Percentiles rank a stretch among this genome's conserved stretches.
Evolutionary conservation across 2,797 vertebrate genomes (phyloP).

Genomic region (Macroramphosus scolopax): DNA sequence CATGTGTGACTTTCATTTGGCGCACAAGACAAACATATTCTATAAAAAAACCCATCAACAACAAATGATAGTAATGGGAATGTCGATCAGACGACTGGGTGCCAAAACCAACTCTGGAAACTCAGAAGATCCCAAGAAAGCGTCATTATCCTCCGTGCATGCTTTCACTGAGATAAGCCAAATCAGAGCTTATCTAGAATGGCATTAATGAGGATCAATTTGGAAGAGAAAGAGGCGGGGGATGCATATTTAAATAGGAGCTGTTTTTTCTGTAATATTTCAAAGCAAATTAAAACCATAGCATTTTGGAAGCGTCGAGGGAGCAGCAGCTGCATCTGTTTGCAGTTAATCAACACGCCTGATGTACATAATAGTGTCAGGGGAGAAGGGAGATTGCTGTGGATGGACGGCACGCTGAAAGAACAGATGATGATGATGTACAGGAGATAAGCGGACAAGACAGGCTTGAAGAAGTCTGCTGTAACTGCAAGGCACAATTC

Average conservation of each 20-base stretch:
- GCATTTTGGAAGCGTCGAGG: constrained; percentile 19
- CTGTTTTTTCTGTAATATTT: constrained; percentile 54
- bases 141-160: constrained; percentile 45
- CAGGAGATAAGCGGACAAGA: constrained; percentile 20
- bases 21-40: too few relatives aligned
- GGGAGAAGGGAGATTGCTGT: too few relatives aligned
- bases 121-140: too few relatives aligned
- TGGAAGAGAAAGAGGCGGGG: constrained; percentile 57
- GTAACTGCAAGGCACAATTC: constrained; percentile 24
- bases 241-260: constrained; percentile 59
- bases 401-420: too few relatives aligned
- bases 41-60: too few relatives aligned
- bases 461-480: constrained; percentile 39
- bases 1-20: too few relatives aligned
- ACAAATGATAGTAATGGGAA: too few relatives aligned
- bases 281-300: too few relatives aligned
- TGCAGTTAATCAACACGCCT: constrained; percentile 30
- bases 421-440: too few relatives aligned
- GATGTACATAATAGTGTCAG: too few relatives aligned
- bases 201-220: constrained; percentile 68
- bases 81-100: constrained; percentile 1
- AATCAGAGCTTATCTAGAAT: constrained; percentile 57
- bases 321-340: constrained; percentile 29
- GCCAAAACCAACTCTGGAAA: too few relatives aligned
- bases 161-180: constrained; percentile 58